Evolutionary conservation across 2,888 invertebrate genomes (phyloP), one percentile per base, ranked within the genome.

Genomic region (Macroteleia sp.): DNA sequence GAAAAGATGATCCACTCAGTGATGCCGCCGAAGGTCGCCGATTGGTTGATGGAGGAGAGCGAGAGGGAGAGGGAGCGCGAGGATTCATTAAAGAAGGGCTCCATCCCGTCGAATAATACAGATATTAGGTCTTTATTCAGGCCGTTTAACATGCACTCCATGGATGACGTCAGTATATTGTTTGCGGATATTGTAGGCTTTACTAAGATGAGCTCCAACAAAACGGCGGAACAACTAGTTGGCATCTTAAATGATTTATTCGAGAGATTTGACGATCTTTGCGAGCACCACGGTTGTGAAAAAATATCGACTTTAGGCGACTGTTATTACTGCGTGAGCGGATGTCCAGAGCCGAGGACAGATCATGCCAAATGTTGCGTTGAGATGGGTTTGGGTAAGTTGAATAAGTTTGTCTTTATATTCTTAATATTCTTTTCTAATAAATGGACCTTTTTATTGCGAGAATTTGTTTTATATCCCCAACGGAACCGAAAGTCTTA

Each of bases 101-200:
- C 91, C 8, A 91, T 91, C 77, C 91, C 90, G 2, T 90, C 91
- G 10, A 91, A 91, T 69, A 85, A 91, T 56, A 94, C 94, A 30
- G 95, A 96, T 88, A 94, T 97, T 19, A 95, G 95, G 84, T 95
- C 97, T 0, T 92, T 97, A 54, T 99, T 99, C 91, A 94, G 99
- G 36, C 98, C 98, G 5, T 99, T 99, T 91, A 98, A 98, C 88
- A 99, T 99, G 98, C 96, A 96, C 90, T 95, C 96, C 66, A 98
- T 98, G 97, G 97, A 97, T 82, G 95, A 98, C 90, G 98, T 99
- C 42, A 97, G 97, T 92, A 99, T 99, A 86, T 92, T 99, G 46
- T 99, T 99, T 91, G 99, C 99, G 22, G 99, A 99, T 90, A 99
- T 99, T 87, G 98, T 98, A 17, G 99, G 99, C 32, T 99, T 99